phyloP scores from a whole-genome alignment of 2,888 invertebrate genomes.

The Acleris holmiana region DNA sequence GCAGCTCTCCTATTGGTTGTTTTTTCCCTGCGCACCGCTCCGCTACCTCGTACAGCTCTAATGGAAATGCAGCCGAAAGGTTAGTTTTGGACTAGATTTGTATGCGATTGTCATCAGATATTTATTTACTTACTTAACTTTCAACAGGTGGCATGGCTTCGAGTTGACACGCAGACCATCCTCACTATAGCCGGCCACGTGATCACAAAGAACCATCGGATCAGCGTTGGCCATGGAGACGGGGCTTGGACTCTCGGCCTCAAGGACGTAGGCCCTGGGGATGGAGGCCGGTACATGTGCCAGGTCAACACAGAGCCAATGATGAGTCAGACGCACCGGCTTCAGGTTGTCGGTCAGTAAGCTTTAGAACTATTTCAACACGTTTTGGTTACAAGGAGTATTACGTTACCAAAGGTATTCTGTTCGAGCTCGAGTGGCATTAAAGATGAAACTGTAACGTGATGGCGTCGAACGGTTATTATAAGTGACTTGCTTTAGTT shows the following conservation, averaged over 20 bases:
- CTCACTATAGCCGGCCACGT: conserved; percentile 94
- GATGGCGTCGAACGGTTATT: too few relatives aligned
- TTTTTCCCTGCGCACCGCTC: too few relatives aligned
- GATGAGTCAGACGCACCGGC: conserved; percentile 78
- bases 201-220: conserved; percentile 95
- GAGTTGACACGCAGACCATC: conserved; percentile 95
- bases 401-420: too few relatives aligned
- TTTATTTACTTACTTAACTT: background rate
- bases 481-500: too few relatives aligned
- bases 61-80: too few relatives aligned
- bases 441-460: too few relatives aligned
- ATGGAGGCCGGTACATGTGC: conserved; percentile 94
- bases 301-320: conserved; percentile 78
- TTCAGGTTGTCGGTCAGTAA: conserved; percentile 75
- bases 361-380: conserved; percentile 26
- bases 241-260: conserved; percentile 93
- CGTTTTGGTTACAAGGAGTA: background rate
- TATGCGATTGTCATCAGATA: too few relatives aligned
- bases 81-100: too few relatives aligned
- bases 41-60: too few relatives aligned
- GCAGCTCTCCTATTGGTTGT: too few relatives aligned
- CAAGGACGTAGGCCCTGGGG: conserved; percentile 90
- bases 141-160: conserved; percentile 93
- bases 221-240: conserved; percentile 91
- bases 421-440: too few relatives aligned